Percentiles rank a stretch among this genome's conserved stretches.
These are phyloP conservation scores for Geopemphigus sp. DNA, from an alignment of 1,140 invertebrate genomes.

Conservation along the genomic window DNA sequence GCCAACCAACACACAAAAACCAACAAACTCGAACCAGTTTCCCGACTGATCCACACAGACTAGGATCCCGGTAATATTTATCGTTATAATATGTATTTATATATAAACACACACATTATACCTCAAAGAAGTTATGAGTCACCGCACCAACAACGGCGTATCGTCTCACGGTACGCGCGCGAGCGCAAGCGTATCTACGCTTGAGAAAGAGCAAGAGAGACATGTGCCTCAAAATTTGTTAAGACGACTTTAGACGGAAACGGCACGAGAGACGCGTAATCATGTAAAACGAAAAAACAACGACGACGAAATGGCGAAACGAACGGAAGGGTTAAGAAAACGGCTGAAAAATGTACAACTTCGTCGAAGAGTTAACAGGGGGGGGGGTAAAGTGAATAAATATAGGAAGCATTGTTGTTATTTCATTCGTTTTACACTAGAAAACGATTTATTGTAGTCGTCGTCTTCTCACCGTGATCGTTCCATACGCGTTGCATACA, in stretches of 20 bases:
- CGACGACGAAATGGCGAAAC: background rate
- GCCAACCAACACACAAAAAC: background rate
- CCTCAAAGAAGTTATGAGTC: slow-evolving; percentile 21
- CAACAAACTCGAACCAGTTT: slow-evolving; percentile 24
- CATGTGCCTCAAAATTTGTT: no score
- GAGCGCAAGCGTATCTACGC: background rate
- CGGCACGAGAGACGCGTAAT: background rate
- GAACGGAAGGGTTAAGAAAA: background rate
- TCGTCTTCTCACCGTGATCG: background rate
- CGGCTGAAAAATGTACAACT: slow-evolving; percentile 17
- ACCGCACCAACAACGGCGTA: background rate
- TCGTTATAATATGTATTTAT: background rate
- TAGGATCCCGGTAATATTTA: background rate
- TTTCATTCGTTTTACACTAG: slow-evolving; percentile 21
- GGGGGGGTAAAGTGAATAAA: no score
- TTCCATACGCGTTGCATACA: background rate
- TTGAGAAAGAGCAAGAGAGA: no score
- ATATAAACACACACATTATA: no score
- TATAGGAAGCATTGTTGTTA: slow-evolving; percentile 8
- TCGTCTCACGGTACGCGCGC: slow-evolving; percentile 20
- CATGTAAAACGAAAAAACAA: background rate
- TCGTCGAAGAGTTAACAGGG: no score
- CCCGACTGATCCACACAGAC: background rate
- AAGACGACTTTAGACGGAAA: slow-evolving; percentile 27
- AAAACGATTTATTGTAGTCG: slow-evolving; percentile 27